These are phyloP conservation scores for Hydractinia symbiolongicarpus DNA, from an alignment of 30 jellyfish, hydroid and myxozoan genomes.

Conservation along the genomic window DNA sequence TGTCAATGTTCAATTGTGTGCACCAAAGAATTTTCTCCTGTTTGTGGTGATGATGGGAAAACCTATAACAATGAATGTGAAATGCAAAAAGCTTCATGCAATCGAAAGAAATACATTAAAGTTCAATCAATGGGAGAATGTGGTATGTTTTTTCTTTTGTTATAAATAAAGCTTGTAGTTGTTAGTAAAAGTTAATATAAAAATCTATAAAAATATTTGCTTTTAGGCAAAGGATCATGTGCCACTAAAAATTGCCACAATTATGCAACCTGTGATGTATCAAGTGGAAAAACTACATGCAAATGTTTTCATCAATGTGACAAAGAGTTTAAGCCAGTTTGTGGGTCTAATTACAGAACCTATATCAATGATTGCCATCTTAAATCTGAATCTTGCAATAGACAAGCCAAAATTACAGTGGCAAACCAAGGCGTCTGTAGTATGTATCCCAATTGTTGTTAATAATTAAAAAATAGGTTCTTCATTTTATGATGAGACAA, in stretches of 20 bases:
- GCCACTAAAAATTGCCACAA: conserved; percentile 42
- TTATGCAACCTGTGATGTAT: conserved; percentile 43
- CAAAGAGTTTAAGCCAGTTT: conserved; percentile 55
- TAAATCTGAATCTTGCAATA: conserved; percentile 56
- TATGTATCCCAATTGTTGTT: conserved; percentile 17
- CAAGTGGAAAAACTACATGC: conserved; percentile 49
- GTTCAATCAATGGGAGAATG: conserved; percentile 67
- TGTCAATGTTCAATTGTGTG: conserved; percentile 55
- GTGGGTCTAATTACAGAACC: conserved; percentile 74
- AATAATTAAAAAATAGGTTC: neutral
- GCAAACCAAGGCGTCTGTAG: conserved; percentile 61
- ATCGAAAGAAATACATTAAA: conserved; percentile 44
- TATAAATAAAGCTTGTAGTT: neutral
- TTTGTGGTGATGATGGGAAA: conserved; percentile 71
- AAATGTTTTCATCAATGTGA: conserved; percentile 48
- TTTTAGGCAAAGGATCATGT: conserved; percentile 50
- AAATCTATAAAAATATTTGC: too few species aligned
- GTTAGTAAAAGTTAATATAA: too few species aligned
- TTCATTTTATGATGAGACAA: neutral
- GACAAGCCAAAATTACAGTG: conserved; percentile 27
- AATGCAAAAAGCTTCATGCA: conserved; percentile 53
- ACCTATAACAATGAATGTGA: conserved; percentile 57
- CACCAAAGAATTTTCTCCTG: conserved; percentile 43
- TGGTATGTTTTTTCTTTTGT: conserved; percentile 36
- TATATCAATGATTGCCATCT: conserved; percentile 66